Evolutionary conservation across 2,888 invertebrate species (phyloP).

Genomic region (Sthenelais limicola): DNA sequence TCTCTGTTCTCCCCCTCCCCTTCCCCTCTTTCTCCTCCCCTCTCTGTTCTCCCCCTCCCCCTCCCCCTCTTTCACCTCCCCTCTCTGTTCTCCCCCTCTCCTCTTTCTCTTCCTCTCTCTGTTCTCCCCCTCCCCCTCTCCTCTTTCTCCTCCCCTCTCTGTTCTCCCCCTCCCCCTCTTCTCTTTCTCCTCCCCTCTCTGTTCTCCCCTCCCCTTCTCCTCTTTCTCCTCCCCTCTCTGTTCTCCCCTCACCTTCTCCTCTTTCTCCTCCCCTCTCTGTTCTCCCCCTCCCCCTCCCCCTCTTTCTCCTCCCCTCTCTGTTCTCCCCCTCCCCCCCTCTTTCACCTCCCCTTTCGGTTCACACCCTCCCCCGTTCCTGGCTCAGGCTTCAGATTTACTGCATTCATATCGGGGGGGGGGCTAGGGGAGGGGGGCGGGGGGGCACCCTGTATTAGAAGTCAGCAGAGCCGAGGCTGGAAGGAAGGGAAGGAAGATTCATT

Average conservation of each 20-base stretch:
- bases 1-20: not conserved
- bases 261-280: not conserved
- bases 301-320: too few species aligned
- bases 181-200: not conserved
- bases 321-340: too few species aligned
- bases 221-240: not conserved
- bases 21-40: not conserved
- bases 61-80: not conserved
- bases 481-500: too few species aligned
- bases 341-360: too few species aligned
- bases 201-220: not conserved
- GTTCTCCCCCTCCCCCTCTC: not conserved
- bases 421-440: too few species aligned
- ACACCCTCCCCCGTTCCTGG: too few species aligned
- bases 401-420: too few species aligned
- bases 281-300: not conserved
- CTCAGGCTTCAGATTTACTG: too few species aligned
- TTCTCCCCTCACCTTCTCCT: not conserved
- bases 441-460: too few species aligned
- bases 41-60: not conserved
- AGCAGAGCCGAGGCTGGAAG: too few species aligned
- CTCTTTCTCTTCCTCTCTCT: not conserved
- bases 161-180: not conserved
- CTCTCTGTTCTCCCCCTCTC: not conserved
- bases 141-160: not conserved